Evolutionary conservation across 2,888 invertebrate genomes (phyloP).

Genomic region (Pyrochroa serraticornis): DNA sequence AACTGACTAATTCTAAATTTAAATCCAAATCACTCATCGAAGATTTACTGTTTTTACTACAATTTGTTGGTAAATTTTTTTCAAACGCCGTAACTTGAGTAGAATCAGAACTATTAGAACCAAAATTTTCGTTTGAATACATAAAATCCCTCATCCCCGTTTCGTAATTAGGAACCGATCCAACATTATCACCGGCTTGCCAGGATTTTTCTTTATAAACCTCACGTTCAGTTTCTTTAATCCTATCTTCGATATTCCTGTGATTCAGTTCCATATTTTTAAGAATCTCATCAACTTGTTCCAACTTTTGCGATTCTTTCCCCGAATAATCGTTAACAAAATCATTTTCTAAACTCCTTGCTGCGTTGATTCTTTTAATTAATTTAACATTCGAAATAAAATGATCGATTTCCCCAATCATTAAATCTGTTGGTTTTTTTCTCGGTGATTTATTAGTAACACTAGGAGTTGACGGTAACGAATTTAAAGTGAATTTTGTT

Average conservation of each 20-base stretch:
- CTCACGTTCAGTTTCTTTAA: slow-evolving; percentile 11
- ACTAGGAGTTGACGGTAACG: slow-evolving; percentile 49
- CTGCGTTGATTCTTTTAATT: slow-evolving; percentile 44
- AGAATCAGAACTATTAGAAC: slow-evolving; percentile 40
- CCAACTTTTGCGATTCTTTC: slow-evolving; percentile 38
- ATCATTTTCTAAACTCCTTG: slow-evolving; percentile 43
- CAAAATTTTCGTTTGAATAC: slow-evolving; percentile 27
- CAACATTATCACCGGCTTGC: slow-evolving; percentile 50
- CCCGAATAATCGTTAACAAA: slow-evolving; percentile 36
- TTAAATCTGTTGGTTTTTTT: slow-evolving; percentile 18
- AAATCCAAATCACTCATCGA: slow-evolving; percentile 14
- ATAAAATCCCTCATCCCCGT: slow-evolving; percentile 48
- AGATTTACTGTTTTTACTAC: too few relatives aligned
- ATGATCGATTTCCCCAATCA: slow-evolving; percentile 49
- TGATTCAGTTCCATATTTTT: slow-evolving; percentile 57
- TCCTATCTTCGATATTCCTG: slow-evolving; percentile 49
- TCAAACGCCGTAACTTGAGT: slow-evolving; percentile 45
- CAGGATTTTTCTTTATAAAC: slow-evolving; percentile 38
- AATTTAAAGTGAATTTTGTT: slow-evolving; percentile 46
- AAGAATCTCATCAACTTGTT: slow-evolving; percentile 56
- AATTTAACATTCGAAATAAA: slow-evolving; percentile 53
- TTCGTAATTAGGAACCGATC: slow-evolving; percentile 54
- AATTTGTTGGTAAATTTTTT: slow-evolving; percentile 18
- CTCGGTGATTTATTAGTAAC: not conserved
- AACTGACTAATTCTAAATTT: slow-evolving; percentile 57